Evolutionary conservation across 2,113 vertebrate genomes (phyloP).

Genomic region (Gadus macrocephalus): DNA sequence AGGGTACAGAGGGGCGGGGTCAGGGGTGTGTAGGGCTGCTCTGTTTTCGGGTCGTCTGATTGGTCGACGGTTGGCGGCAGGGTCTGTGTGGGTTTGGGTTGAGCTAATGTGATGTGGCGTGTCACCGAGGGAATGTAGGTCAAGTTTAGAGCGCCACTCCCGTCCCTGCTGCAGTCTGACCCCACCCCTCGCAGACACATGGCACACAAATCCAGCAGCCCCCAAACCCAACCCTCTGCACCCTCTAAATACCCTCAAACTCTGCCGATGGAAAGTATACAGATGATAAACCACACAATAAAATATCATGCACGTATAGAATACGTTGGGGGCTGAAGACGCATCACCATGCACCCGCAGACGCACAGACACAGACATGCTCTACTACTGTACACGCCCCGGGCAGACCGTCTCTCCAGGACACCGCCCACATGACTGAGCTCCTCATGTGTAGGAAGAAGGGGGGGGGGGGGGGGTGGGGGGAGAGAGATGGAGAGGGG

Average conservation of each 20-base stretch:
- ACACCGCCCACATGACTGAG: too few species aligned
- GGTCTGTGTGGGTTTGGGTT: constrained; percentile 66
- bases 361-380: not conserved
- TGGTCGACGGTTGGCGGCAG: constrained; percentile 69
- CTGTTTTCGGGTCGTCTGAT: constrained; percentile 77
- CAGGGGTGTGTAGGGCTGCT: constrained; percentile 65
- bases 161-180: constrained; percentile 53
- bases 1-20: too few species aligned
- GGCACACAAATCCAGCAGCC: constrained; percentile 8
- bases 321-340: not conserved
- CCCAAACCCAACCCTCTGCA: constrained; percentile 28
- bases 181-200: constrained; percentile 27
- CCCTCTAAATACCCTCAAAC: not conserved
- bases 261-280: too few species aligned
- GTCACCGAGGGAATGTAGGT: constrained; percentile 82
- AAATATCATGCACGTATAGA: too few species aligned
- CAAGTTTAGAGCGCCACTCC: constrained; percentile 77
- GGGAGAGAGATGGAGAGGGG: too few species aligned
- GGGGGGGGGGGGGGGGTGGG: too few species aligned
- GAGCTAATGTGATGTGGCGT: constrained; percentile 81
- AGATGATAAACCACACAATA: too few species aligned
- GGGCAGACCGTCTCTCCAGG: too few species aligned
- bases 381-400: too few species aligned
- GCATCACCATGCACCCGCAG: not conserved
- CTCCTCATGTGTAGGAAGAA: too few species aligned